Evolutionary conservation across 2,113 vertebrate species (phyloP).

Genomic region (Vimba vimba): DNA sequence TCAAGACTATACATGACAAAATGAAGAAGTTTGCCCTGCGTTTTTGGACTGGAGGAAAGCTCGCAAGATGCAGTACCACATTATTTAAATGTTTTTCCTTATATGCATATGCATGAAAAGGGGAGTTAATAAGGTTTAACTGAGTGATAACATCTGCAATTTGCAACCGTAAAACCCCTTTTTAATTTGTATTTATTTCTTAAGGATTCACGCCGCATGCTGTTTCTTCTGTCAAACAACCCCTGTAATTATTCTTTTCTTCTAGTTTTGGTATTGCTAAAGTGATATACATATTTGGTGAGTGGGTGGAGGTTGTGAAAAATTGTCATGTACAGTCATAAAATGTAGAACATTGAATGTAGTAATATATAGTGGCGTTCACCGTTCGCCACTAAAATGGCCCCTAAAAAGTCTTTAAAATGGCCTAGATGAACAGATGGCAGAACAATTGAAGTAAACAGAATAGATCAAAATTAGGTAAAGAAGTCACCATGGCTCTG

Average conservation of each 20-base stretch:
- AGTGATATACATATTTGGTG: background rate
- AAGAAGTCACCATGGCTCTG: background rate
- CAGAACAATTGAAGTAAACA: background rate
- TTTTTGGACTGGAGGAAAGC: background rate
- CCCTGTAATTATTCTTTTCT: conserved; percentile 2
- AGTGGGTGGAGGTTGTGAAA: conserved; percentile 2
- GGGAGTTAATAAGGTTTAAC: background rate
- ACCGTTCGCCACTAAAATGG: background rate
- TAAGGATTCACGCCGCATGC: background rate
- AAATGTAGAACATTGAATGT: background rate
- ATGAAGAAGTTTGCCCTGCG: background rate
- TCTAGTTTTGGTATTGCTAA: background rate
- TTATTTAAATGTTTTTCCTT: background rate
- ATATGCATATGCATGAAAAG: background rate
- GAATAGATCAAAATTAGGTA: background rate
- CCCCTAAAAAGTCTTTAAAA: background rate
- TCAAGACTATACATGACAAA: background rate
- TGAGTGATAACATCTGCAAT: background rate
- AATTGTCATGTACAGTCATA: background rate
- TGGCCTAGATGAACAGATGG: background rate
- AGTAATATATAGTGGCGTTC: background rate
- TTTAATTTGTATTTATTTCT: conserved; percentile 34
- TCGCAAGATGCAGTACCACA: background rate
- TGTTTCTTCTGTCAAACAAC: background rate
- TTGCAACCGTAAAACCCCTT: background rate